Evolutionary conservation across 2,888 invertebrate species (phyloP), one percentile per base, ranked within the genome.

Genomic region (Agonopterix heracliana): DNA sequence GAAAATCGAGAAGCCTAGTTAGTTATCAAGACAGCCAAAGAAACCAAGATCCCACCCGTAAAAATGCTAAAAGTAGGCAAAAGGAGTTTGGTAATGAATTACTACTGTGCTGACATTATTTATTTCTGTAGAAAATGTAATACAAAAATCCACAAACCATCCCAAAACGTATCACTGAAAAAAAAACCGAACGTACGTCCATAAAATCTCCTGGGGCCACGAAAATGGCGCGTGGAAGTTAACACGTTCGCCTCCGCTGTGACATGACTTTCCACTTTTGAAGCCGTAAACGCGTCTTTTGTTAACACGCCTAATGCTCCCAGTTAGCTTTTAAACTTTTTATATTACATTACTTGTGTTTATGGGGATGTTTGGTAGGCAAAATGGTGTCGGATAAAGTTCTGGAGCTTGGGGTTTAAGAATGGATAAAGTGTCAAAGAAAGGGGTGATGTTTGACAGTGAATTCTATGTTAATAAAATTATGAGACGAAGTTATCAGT

Each of bases 201-300:
- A 63, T 72, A 73, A 71, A 66, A 59, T 65, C 66, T 58, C 57
- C 54, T 59, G 70, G 60, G 70, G 67, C 66, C 57, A 56, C 55
- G 54, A 61, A 59, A 64, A 64, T 60, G 61, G 62, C 47, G 49
- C 54, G 52, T 51, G 56, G 59, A 56, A 26, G 26, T 26, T 26
- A 26, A 26, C 26, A 26, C 26, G 26, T 26, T 26, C 26, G 26
- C 26, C 61, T 60, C 52, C 57, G 48, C 41, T 35, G 38, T 38
- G 14, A 63, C 66, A 68, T 55, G 81, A 69, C 55, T 82, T 81
- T 77, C 65, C 83, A 83, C 84, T 83, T 74, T 71, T 63, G 60
- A 60, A 51, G 61, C 71, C 81, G 74, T 83, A 83, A 83, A 81
- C 67, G 80, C 71, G 76, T 67, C 82, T 81, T 83, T 81, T 83